Evolutionary conservation across 2,888 invertebrate genomes (phyloP).

Genomic region (Catocala fraxini): DNA sequence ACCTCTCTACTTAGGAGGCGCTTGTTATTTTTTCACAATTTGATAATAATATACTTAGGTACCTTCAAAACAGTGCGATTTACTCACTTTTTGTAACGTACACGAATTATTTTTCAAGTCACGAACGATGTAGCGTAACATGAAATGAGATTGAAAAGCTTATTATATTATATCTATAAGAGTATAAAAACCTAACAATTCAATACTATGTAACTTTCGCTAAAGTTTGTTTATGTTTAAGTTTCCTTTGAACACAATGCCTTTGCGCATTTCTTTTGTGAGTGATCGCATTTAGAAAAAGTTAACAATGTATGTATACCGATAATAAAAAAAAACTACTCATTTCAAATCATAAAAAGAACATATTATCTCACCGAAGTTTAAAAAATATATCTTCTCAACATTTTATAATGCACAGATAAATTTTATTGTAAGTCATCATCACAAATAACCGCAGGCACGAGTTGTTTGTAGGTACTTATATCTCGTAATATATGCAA

Average conservation of each 20-base stretch:
- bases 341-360: neutral
- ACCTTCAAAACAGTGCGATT: neutral
- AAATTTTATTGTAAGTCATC: conserved; percentile 1
- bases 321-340: neutral
- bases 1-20: no score
- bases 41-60: neutral
- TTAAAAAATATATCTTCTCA: no score
- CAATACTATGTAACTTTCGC: conserved; percentile 60
- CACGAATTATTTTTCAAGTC: conserved; percentile 11
- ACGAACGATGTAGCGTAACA: conserved; percentile 27
- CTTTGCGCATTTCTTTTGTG: neutral
- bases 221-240: conserved; percentile 26
- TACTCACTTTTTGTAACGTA: conserved; percentile 15
- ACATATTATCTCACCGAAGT: no score
- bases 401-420: neutral
- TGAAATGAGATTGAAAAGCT: conserved; percentile 41
- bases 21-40: neutral
- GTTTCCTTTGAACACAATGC: conserved; percentile 7
- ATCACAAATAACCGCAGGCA: conserved; percentile 9
- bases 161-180: conserved; percentile 41
- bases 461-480: neutral
- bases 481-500: conserved; percentile 12
- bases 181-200: conserved; percentile 48
- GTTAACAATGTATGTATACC: neutral
- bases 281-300: neutral